Percentiles rank a stretch among this genome's conserved stretches.
phyloP scores from a whole-genome alignment of 2,888 invertebrate genomes.

The Drosophila meridiana region DNA sequence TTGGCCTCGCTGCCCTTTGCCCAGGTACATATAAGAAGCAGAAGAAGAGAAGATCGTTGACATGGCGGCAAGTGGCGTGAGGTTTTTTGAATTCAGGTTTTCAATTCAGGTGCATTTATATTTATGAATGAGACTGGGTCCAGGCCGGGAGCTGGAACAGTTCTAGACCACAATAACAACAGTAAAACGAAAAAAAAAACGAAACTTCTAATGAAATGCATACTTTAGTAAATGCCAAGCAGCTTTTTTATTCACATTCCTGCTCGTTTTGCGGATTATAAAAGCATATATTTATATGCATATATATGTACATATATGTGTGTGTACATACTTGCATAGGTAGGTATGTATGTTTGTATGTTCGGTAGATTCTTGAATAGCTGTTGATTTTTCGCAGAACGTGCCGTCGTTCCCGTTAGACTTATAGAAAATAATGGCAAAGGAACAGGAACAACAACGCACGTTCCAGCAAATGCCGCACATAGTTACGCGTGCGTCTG shows the following conservation, averaged over 20 bases:
- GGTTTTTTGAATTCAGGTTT: constrained; percentile 67
- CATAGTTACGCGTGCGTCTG: constrained; percentile 17
- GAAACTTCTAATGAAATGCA: constrained; percentile 50
- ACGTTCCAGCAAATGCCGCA: constrained; percentile 26
- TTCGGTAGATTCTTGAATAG: constrained; percentile 14
- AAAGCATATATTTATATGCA: background rate
- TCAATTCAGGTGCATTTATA: constrained; percentile 54
- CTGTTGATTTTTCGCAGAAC: constrained; percentile 28
- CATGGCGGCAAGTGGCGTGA: constrained; percentile 73
- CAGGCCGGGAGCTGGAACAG: constrained; percentile 21
- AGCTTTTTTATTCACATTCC: constrained; percentile 50
- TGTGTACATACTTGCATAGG: background rate
- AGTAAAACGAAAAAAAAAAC: constrained; percentile 19
- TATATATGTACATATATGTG: background rate
- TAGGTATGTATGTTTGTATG: background rate
- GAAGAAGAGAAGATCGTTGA: constrained; percentile 67
- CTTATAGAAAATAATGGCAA: constrained; percentile 10
- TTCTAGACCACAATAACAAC: constrained; percentile 42
- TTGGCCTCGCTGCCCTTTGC: constrained; percentile 12
- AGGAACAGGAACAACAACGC: constrained; percentile 39
- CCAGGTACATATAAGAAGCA: constrained; percentile 55
- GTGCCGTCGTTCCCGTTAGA: constrained; percentile 63
- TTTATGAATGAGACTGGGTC: constrained; percentile 69
- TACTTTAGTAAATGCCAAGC: constrained; percentile 59
- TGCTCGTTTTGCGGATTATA: constrained; percentile 38